A percentile compares a stretch with the other conserved stretches of the same genome.
phyloP scores from a whole-genome alignment of 2,113 vertebrate genomes.

The Pachypanchax playfairii region DNA sequence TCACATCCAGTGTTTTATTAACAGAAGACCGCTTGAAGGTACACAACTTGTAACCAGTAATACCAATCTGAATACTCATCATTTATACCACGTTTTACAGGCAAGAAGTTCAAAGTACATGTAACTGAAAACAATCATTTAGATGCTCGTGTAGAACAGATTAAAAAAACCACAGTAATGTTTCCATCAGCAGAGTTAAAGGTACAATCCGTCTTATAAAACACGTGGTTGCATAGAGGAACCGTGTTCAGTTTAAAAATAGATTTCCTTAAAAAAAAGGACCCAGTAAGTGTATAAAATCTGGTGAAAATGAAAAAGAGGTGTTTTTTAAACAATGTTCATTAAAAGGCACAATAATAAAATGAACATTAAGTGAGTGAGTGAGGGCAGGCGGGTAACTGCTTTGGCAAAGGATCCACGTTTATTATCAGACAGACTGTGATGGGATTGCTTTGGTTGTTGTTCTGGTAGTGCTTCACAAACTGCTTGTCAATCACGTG shows the following conservation, averaged over 20 bases:
- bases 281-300: constrained; percentile 62
- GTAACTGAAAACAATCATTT: constrained; percentile 40
- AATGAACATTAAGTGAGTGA: constrained; percentile 46
- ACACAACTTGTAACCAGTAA: constrained; percentile 22
- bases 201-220: constrained; percentile 21
- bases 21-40: constrained; percentile 30
- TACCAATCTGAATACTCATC: constrained; percentile 15
- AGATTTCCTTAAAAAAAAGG: constrained; percentile 67
- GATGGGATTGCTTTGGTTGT: constrained; percentile 56
- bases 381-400: constrained; percentile 64
- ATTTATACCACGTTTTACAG: constrained; percentile 37
- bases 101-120: constrained; percentile 38
- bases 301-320: constrained; percentile 45
- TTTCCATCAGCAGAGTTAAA: constrained; percentile 28
- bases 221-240: constrained; percentile 74
- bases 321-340: constrained; percentile 49
- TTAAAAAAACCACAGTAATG: constrained; percentile 60
- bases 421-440: constrained; percentile 38
- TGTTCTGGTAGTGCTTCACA: constrained; percentile 24
- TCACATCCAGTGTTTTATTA: constrained; percentile 70
- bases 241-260: constrained; percentile 64
- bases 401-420: constrained; percentile 70
- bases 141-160: constrained; percentile 26
- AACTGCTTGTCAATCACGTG: constrained; percentile 39
- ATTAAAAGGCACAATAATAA: constrained; percentile 69